Base-by-base conservation (phyloP, 2,113 vertebrate genomes). In the Pelecanoides urinatrix region DNA sequence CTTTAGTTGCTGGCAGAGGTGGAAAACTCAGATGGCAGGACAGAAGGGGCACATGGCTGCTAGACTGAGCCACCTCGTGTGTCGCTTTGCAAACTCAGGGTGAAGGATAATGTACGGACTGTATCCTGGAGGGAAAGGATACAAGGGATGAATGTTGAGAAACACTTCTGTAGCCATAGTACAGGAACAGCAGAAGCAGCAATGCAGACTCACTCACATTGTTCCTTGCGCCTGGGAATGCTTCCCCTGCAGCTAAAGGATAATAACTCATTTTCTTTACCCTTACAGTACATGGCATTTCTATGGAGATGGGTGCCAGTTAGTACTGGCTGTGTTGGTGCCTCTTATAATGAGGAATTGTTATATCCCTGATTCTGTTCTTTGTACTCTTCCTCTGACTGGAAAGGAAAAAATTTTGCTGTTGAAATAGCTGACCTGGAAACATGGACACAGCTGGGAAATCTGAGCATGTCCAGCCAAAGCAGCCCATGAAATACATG, bases 221-320 rank as follows among this genome's bases (percentile, higher is more conserved):
- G 94, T 92, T 94, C 77, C 81, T 81, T 79, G 38, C 66, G 84
- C 87, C 92, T 70, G 84, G 81, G 84, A 94, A 73, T 62, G 70
- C 83, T 96, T 89, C 92, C 89, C 89, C 88, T 85, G 93, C 0
- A 7, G 84, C 91, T 92, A 90, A 66, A 72, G 91, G 71, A 94
- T 96, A 96, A 97, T 91, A 91, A 94, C 87, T 91, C 86, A 62
- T 96, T 94, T 96, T 95, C 96, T 94, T 92, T 90, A 87, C 94
- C 95, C 92, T 82, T 74, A 79, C 58, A 92, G 74, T 88, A 40
- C 66, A 10, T 90, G 80, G 77, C 91, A 94, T 97, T 96, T 97
- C 96, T 95, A 78, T 96, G 94, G 91, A 91, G 89, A 97, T 95
- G 86, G 77, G 77, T 96, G 87, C 91, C 91, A 95, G 91, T 91